Evolutionary conservation across 2,113 vertebrate genomes (phyloP).

Genomic region (Atrichornis clamosus): DNA sequence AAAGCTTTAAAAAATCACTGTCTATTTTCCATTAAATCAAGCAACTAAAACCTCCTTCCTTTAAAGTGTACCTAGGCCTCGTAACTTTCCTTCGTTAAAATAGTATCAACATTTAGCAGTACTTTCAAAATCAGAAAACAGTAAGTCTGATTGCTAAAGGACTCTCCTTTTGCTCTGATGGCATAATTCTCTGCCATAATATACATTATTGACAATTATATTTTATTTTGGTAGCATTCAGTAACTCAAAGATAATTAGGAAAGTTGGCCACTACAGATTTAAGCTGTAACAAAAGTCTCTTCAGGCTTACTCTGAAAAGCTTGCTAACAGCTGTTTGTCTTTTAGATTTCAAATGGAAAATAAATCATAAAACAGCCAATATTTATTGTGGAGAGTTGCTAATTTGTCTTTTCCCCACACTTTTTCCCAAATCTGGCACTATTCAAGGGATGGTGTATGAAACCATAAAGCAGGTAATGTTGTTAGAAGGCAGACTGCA

Average conservation of each 20-base stretch:
- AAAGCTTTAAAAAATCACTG: not conserved
- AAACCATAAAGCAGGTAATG: not conserved
- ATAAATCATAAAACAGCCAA: not conserved
- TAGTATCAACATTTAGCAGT: not conserved
- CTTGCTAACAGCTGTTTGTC: not conserved
- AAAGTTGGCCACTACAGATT: not conserved
- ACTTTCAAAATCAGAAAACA: not conserved
- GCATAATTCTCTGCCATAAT: not conserved
- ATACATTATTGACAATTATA: not conserved
- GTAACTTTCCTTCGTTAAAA: not conserved
- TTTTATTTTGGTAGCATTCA: not conserved
- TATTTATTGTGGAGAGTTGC: not conserved
- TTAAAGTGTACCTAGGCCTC: not conserved
- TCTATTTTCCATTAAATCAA: not conserved
- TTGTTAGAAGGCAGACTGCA: not conserved
- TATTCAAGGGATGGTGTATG: not conserved
- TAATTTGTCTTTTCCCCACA: not conserved
- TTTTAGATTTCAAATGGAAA: not conserved
- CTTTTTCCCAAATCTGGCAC: not conserved
- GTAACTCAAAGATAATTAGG: not conserved
- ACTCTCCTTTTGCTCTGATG: not conserved
- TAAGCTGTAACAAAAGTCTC: constrained; percentile 7
- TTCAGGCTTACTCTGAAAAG: not conserved
- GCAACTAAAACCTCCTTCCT: not conserved
- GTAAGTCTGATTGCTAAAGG: not conserved